Base-by-base conservation (phyloP, 1,140 invertebrate species). In the Drosophila mojavensis region DNA sequence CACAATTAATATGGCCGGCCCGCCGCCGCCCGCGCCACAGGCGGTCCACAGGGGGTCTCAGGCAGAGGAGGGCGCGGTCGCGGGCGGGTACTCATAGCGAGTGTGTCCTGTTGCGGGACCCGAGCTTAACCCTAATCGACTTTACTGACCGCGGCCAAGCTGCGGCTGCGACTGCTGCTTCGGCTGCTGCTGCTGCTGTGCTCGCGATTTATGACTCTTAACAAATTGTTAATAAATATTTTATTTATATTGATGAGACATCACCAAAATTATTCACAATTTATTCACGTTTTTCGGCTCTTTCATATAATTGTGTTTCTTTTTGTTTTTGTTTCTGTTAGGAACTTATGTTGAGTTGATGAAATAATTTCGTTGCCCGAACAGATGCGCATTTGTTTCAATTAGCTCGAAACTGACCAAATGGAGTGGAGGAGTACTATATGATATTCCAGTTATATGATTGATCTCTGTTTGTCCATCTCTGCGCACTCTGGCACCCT, bases 191-290 rank as follows among this genome's bases (percentile, higher is more conserved):
- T 67, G 70, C 65, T 65, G 69, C 69, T 78, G 83, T 67, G 80
- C 79, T 73, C n/a, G 39, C 77, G 84, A 88, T 88, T 88, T 88
- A 86, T 86, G 78, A 79, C 79, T 86, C 79, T 88, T 83, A 89
- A 80, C 80, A 89, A 89, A 84, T 88, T 89, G 80, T 88, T 89
- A 89, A 88, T 83, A 88, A 89, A 88, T 89, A 88, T 88, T 88
- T 89, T 88, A 88, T 88, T 88, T 89, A 83, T 88, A 89, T 88
- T 88, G 84, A 88, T 88, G 84, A 88, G 83, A 88, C 78, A 89
- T 84, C 73, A 81, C 65, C 51, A 83, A 89, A 83, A 88, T 88
- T 88, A 88, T 89, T 88, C 84, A 89, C 77, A 89, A 88, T 89
- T 63, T 55, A 73, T 55, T 17, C 53, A 55, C 15, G 28, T n/a